Evolutionary conservation across 2,888 invertebrate genomes (phyloP).

Genomic region (Melieria crassipennis): DNA sequence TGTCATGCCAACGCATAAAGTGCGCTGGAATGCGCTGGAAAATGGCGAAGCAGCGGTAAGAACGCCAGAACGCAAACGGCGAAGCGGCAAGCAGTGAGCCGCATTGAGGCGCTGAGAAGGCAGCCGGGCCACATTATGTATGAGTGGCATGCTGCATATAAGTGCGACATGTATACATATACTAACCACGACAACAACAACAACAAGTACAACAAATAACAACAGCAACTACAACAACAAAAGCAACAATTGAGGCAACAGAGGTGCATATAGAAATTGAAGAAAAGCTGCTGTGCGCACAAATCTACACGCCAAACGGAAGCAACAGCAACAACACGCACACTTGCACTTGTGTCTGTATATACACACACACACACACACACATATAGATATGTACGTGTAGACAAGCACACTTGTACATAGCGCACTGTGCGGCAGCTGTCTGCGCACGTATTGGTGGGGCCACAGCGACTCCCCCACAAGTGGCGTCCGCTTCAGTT

Average conservation of each 20-base stretch:
- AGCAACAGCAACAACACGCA: constrained; percentile 32
- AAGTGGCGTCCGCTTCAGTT: not conserved
- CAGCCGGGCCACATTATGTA: too few relatives aligned
- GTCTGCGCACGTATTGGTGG: constrained; percentile 57
- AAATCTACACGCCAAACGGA: constrained; percentile 41
- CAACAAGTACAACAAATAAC: constrained; percentile 5
- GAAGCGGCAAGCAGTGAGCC: too few relatives aligned
- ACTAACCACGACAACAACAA: constrained; percentile 5
- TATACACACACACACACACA: constrained; percentile 3
- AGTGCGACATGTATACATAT: too few relatives aligned
- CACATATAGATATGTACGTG: constrained; percentile 9
- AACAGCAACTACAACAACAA: constrained; percentile 12
- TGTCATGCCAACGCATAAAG: not conserved
- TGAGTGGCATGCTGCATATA: too few relatives aligned
- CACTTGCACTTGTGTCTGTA: constrained; percentile 3
- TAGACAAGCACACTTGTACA: constrained; percentile 26
- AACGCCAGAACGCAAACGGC: too few relatives aligned
- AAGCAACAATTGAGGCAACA: constrained; percentile 15
- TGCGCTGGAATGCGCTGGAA: too few relatives aligned
- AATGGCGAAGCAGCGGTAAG: too few relatives aligned
- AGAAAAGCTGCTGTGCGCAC: constrained; percentile 46
- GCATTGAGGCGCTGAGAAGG: too few relatives aligned
- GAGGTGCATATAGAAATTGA: constrained; percentile 44
- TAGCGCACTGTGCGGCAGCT: constrained; percentile 50
- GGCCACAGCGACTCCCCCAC: constrained; percentile 5